A percentile compares a stretch with the other conserved stretches of the same genome.
Conservation (phyloP, 2,888 invertebrate species). For the Agrilus cyanescens region DNA sequence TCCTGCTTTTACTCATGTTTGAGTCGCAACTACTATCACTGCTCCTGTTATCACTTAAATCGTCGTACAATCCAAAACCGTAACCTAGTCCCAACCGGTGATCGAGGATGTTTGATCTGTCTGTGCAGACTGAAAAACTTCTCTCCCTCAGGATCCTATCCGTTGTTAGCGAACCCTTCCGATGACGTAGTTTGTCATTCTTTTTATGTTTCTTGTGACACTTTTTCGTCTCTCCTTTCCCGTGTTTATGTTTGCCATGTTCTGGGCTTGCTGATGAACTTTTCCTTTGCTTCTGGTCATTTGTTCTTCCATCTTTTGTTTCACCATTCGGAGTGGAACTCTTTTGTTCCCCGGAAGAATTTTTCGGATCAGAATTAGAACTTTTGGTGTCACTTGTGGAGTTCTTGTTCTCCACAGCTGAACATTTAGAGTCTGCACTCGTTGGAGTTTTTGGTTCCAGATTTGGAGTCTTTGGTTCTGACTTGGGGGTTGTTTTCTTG, state of each 20-base stretch:
- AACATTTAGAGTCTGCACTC: constrained; percentile 11
- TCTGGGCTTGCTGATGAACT: constrained; percentile 32
- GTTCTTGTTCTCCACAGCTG: constrained; percentile 8
- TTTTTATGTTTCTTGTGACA: constrained; percentile 31
- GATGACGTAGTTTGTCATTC: constrained; percentile 22
- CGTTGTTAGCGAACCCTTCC: constrained; percentile 22
- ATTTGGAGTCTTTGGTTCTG: constrained; percentile 26
- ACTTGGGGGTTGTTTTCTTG: constrained; percentile 22
- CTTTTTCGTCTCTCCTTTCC: constrained; percentile 28
- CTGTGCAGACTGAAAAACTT: constrained; percentile 34
- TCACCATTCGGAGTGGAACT: constrained; percentile 3
- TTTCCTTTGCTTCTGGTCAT: constrained; percentile 22
- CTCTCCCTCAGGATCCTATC: constrained; percentile 27
- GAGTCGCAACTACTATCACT: constrained; percentile 52
- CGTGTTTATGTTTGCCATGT: constrained; percentile 27
- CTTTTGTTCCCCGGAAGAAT: constrained; percentile 5
- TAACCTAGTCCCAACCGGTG: constrained; percentile 19
- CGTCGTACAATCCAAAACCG: constrained; percentile 27
- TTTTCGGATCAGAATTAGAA: constrained; percentile 21
- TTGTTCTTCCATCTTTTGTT: constrained; percentile 4
- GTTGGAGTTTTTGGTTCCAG: constrained; percentile 27
- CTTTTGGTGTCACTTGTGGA: constrained; percentile 14
- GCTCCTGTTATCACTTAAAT: constrained; percentile 49
- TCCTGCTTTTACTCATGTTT: constrained; percentile 41
- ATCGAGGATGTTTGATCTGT: constrained; percentile 28